phyloP scores from a whole-genome alignment of 2,797 vertebrate genomes.

The Cirrhinus molitorella region DNA sequence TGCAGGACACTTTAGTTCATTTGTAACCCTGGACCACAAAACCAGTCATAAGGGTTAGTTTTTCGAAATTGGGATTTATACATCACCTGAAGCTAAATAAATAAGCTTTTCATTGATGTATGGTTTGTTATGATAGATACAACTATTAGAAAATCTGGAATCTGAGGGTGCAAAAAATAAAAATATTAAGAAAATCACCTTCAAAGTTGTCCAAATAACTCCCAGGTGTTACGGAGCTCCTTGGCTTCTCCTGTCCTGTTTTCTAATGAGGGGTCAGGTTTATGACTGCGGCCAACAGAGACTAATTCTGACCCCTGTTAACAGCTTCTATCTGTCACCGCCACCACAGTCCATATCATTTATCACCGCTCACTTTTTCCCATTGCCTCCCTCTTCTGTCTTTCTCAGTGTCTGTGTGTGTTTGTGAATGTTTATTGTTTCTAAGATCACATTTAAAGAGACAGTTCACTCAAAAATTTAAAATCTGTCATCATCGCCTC shows the following conservation, averaged over 20 bases:
- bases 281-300: slow-evolving; percentile 79
- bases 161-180: too few species aligned
- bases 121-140: too few species aligned
- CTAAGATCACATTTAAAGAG: neutral
- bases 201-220: too few species aligned
- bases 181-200: too few species aligned
- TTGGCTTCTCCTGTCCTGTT: slow-evolving; percentile 1
- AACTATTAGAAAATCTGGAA: too few species aligned
- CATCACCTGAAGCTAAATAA: too few species aligned
- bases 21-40: too few species aligned
- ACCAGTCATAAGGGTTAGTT: too few species aligned
- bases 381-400: neutral
- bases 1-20: too few species aligned
- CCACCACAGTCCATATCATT: slow-evolving; percentile 70
- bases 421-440: neutral
- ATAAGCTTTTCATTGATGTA: too few species aligned
- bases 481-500: neutral
- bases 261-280: slow-evolving; percentile 57
- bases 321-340: slow-evolving; percentile 77
- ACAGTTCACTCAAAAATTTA: neutral
- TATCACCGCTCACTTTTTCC: slow-evolving; percentile 61
- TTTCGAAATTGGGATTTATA: too few species aligned
- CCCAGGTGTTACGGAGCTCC: neutral
- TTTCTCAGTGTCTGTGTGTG: neutral
- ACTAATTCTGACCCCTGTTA: slow-evolving; percentile 72